Base-by-base conservation (phyloP, 2,888 invertebrate species). In the Drosophila austrosaltans region DNA sequence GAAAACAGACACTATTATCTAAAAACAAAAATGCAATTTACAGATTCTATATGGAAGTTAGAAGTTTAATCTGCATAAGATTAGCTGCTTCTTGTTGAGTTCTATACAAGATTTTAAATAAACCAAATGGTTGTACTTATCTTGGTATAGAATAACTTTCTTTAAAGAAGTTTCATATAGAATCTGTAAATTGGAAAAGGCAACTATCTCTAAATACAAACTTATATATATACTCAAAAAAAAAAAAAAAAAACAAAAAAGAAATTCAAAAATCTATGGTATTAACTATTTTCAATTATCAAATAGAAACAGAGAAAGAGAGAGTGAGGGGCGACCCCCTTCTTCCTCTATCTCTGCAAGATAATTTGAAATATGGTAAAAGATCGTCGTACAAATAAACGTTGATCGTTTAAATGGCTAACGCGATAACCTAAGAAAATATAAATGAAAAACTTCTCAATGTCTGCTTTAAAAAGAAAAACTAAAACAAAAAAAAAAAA, bases 171-270 rank as follows among this genome's bases (percentile, higher is more conserved):
- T 5, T 5, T 5, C 66, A 57, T 65, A 58, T 72, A 84, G 84
- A 48, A 22, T 48, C 25, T 25, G 10, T 10, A 22, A 48, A 48
- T 48, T 22, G 48, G 48, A 22, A 10, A 16, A 48, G 22, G 69
- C 72, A 80, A 76, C 77, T 83, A 77, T 83, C 65, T 63, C 79
- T 66, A 48, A 32, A 56, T 56, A 56, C 48, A 48, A 40, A 62
- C 2, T 10, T 60, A 53, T 72, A 64, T 85, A 87, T 83, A 88
- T 83, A 83, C 83, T 83, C 89, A 88, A 81, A 80, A 80, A 63
- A 44, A 16, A n/a, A n/a, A n/a, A n/a, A 42, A 53, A 48, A 48
- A 1, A 22, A 61, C 60, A 73, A 60, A 42, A 73, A 76, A 63
- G 68, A 58, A 65, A 66, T 62, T 75, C 71, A 67, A 78, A 86